Conservation (phyloP, 2,113 vertebrate genomes). For the Poicephalus meyeri region DNA sequence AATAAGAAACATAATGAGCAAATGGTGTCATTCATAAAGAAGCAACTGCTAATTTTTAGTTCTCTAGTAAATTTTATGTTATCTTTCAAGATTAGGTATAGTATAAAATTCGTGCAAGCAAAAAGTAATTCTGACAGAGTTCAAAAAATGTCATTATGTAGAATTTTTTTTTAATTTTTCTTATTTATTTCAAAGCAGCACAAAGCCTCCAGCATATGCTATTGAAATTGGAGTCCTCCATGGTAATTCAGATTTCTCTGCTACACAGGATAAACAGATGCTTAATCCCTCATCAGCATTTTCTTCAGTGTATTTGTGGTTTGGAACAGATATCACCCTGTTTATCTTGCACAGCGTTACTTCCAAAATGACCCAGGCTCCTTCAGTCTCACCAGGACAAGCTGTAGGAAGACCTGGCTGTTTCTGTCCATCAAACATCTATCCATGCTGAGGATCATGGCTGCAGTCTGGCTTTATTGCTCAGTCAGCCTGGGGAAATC, state of each 20-base stretch:
- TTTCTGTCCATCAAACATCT: background rate
- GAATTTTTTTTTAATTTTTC: background rate
- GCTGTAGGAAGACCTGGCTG: background rate
- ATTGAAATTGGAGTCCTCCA: background rate
- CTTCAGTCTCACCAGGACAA: fast-evolving
- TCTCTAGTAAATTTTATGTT: background rate
- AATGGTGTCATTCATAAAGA: constrained; percentile 13
- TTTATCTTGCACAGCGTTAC: background rate
- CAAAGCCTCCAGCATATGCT: background rate
- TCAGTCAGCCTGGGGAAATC: background rate
- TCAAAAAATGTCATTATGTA: background rate
- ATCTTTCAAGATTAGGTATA: background rate
- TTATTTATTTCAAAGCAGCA: background rate
- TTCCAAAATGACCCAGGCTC: background rate
- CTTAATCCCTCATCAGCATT: background rate
- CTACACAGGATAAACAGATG: background rate
- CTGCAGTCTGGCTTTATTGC: background rate
- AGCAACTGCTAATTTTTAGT: constrained; percentile 19
- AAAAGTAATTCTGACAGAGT: background rate
- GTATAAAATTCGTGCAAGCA: background rate
- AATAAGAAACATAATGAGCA: constrained; percentile 25
- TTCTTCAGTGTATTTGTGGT: background rate
- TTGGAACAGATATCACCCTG: background rate
- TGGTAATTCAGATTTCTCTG: constrained; percentile 7
- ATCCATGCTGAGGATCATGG: background rate